A percentile compares a stretch with the other conserved stretches of the same genome.
Conservation (phyloP, 2,797 vertebrate genomes). For the Gymnoscopelus braueri region DNA sequence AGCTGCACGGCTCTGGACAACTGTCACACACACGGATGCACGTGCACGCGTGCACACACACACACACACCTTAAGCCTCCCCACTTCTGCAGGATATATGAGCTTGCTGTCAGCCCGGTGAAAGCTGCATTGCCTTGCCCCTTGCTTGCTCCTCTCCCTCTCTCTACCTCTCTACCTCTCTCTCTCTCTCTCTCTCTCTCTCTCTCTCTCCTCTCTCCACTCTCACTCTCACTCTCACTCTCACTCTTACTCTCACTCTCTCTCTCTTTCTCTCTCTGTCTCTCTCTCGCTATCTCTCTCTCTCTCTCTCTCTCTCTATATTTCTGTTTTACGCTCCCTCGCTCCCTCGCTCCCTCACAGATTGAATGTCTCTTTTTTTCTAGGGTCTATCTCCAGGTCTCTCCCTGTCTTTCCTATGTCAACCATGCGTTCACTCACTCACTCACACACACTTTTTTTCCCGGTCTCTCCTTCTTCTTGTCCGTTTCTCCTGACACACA, state of each 20-base stretch:
- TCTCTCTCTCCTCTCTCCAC: constrained; percentile 31
- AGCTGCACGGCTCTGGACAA: constrained; percentile 26
- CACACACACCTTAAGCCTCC: background rate
- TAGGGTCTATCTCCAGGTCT: background rate
- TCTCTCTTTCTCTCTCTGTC: constrained; percentile 8
- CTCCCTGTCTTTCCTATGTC: too few relatives aligned
- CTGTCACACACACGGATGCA: constrained; percentile 44
- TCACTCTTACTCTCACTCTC: constrained; percentile 13
- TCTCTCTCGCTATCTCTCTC: constrained; percentile 21
- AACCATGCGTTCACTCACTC: too few relatives aligned
- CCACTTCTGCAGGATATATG: constrained; percentile 48
- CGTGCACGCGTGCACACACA: background rate
- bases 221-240: constrained; percentile 33
- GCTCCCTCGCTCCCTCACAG: too few relatives aligned
- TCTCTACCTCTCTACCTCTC: constrained; percentile 17
- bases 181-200: constrained; percentile 12
- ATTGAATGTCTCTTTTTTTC: background rate
- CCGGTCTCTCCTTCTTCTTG: too few relatives aligned
- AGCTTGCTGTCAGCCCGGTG: constrained; percentile 62
- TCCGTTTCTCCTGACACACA: too few relatives aligned
- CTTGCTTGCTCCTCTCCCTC: constrained; percentile 52
- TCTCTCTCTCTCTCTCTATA: background rate
- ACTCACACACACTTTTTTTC: too few relatives aligned
- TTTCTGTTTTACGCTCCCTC: background rate
- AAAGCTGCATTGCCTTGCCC: constrained; percentile 52